Evolutionary conservation across 2,113 vertebrate genomes (phyloP), one percentile per base, ranked within the genome.

Genomic region (Pardalotus punctatus): DNA sequence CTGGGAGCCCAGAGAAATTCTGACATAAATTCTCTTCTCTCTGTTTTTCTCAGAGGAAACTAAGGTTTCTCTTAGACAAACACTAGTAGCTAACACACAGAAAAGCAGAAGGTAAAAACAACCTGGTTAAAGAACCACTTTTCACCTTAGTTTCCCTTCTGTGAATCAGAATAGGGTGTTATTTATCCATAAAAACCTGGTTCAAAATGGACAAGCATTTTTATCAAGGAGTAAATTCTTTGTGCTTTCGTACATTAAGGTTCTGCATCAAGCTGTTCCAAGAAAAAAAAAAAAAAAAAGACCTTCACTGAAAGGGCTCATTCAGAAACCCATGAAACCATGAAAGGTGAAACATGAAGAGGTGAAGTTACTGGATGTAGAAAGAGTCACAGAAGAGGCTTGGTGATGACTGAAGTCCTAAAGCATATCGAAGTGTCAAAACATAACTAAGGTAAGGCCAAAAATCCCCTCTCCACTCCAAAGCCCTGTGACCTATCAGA

Each of bases 1-100:
- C 88, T 90, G 70, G 45, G 83, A 96, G 51, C 38, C 50, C 69
- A 85, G 56, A 65, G 33, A 94, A 83, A 83, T 88, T 90, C 45
- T 77, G 42, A 80, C 21, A 66, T 50, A 58, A 76, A 78, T 50
- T 90, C 29, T 82, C n/a, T 74, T 66, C 33, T 56, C 66, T 82
- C 56, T 69, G 36, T 36, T 76, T 80, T 86, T 54, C 42, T 81
- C 36, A 42, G 22, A 42, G 36, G 77, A 82, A 86, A 64, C 35
- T 20, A 74, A 47, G 38, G 38, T 36, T 72, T 79, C 54, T 91
- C 47, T 56, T 51, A 70, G 29, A 70, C 33, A 77, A 80, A 91
- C 9, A 53, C 24, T 16, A 65, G 29, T 11, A 86, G 20, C 57
- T 74, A 86, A 56, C 7, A 57, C 8, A 57, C 2, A 45, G n/a